phyloP scores from a whole-genome alignment of 2,797 vertebrate species.

The Dicrostonyx torquatus region DNA sequence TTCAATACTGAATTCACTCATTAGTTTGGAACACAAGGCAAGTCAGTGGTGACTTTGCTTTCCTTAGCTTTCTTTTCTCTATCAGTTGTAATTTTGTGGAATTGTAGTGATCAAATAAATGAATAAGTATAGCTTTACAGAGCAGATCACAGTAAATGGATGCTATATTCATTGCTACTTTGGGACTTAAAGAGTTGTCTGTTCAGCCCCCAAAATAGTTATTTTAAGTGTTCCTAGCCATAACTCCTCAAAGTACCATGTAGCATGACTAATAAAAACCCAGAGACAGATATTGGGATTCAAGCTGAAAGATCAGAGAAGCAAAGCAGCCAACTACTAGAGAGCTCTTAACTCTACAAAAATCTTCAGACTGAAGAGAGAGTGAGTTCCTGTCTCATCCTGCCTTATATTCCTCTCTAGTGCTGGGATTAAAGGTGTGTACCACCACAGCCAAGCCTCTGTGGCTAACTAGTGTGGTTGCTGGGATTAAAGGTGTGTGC shows the following conservation, averaged over 20 bases:
- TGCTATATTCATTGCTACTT: not conserved
- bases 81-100: not conserved
- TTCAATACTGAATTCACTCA: conserved; percentile 1
- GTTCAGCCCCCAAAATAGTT: not conserved
- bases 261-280: not conserved
- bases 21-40: not conserved
- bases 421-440: too few species aligned
- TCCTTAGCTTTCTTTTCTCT: conserved; percentile 10
- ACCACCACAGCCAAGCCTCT: too few species aligned
- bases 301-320: too few species aligned
- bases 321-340: too few species aligned
- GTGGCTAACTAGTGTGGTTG: too few species aligned
- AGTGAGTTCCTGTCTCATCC: too few species aligned
- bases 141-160: conserved; percentile 19
- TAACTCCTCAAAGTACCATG: conserved; percentile 30
- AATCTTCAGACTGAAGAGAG: too few species aligned
- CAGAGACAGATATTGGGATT: too few species aligned
- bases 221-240: conserved; percentile 39
- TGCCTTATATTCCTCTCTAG: too few species aligned
- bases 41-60: conserved; percentile 20
- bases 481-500: too few species aligned
- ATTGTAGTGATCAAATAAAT: conserved; percentile 12
- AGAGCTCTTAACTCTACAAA: too few species aligned
- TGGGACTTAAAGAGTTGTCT: conserved; percentile 17
- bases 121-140: conserved; percentile 15